Percentiles rank a stretch among this genome's conserved stretches.
Conservation (phyloP, 2,888 invertebrate species). For the Cartodere bifasciata region DNA sequence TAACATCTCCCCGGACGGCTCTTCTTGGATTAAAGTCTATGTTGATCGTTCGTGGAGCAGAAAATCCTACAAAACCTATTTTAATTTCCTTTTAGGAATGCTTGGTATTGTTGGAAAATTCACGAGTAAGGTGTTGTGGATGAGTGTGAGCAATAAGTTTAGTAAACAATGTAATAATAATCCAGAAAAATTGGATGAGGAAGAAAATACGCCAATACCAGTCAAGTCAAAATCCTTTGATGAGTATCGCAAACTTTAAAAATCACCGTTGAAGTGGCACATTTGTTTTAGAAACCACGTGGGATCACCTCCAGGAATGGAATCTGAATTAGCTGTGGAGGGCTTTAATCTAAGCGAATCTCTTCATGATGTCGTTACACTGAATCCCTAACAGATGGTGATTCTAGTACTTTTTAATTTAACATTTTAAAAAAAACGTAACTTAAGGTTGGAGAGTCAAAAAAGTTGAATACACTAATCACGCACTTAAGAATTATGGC, state of each 20-base stretch:
- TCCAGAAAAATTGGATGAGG: too few relatives aligned
- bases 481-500: slow-evolving; percentile 17
- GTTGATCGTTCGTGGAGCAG: slow-evolving; percentile 19
- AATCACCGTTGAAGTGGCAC: too few relatives aligned
- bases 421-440: slow-evolving; percentile 14
- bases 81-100: slow-evolving; percentile 17
- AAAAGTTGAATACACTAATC: slow-evolving; percentile 18
- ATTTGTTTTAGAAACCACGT: slow-evolving; percentile 16
- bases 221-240: too few relatives aligned
- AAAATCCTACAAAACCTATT: slow-evolving; percentile 16
- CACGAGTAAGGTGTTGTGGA: slow-evolving; percentile 14
- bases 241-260: too few relatives aligned
- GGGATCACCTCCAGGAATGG: slow-evolving; percentile 14
- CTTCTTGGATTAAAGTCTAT: slow-evolving; percentile 17
- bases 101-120: slow-evolving; percentile 14
- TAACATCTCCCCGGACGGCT: slow-evolving; percentile 13
- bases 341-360: slow-evolving; percentile 14
- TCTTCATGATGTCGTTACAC: slow-evolving; percentile 12
- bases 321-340: slow-evolving; percentile 15
- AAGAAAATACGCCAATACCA: too few relatives aligned
- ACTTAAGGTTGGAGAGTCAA: slow-evolving; percentile 15
- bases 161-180: slow-evolving; percentile 17
- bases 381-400: slow-evolving; percentile 15
- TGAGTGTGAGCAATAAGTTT: slow-evolving; percentile 17
- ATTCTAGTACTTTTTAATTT: too few relatives aligned